Percentiles rank a stretch among this genome's conserved stretches.
Evolutionary conservation across 2,113 vertebrate genomes (phyloP).

Genomic region (Dendrocopos noguchii): DNA sequence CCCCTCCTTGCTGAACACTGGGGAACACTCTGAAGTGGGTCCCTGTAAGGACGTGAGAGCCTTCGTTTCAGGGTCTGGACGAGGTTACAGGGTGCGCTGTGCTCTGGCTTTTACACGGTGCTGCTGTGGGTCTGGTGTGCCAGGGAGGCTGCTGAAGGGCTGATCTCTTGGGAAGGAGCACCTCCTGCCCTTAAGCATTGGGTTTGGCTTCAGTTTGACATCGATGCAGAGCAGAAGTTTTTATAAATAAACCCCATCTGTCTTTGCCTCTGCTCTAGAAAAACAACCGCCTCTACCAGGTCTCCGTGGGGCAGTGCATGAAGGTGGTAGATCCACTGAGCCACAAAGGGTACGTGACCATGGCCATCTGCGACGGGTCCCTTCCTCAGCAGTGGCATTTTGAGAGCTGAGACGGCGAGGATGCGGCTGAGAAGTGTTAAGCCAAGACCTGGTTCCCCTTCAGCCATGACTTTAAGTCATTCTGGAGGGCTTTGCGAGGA

Average conservation of each 20-base stretch:
- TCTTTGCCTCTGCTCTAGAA: constrained; percentile 74
- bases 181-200: not conserved
- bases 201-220: not conserved
- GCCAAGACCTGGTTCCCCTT: not conserved
- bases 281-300: constrained; percentile 91
- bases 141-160: not conserved
- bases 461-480: not conserved
- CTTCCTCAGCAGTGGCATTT: constrained; percentile 89
- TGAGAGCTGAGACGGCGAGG: constrained; percentile 71
- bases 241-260: not conserved
- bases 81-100: not conserved
- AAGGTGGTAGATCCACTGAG: constrained; percentile 76
- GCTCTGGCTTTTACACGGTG: not conserved
- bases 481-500: not conserved
- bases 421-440: not conserved
- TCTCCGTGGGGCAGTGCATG: constrained; percentile 94
- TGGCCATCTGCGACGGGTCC: constrained; percentile 93
- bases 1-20: not conserved
- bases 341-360: constrained; percentile 85
- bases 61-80: not conserved
- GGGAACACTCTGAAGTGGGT: rapidly evolving
- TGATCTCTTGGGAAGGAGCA: not conserved
- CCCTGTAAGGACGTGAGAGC: not conserved
- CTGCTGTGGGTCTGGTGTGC: not conserved
- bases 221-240: not conserved